These are phyloP conservation scores for Galaxias olidus DNA, from an alignment of 2,797 vertebrate species.

Conservation along the genomic window DNA sequence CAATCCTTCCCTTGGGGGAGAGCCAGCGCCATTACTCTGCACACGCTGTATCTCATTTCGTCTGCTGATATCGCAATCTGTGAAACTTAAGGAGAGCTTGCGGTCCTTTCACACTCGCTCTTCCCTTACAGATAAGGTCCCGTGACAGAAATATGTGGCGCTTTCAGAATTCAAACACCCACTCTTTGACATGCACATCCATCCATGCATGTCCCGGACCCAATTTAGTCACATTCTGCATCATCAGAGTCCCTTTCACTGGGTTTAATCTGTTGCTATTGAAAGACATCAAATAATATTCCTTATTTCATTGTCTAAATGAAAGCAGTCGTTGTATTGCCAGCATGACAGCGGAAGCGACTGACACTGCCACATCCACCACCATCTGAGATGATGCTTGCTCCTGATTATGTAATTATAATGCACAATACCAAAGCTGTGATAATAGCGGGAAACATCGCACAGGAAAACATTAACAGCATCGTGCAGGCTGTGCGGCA, in stretches of 20 bases:
- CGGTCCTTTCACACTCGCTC: conserved; percentile 22
- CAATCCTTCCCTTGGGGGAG: conserved; percentile 45
- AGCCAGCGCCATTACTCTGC: conserved; percentile 41
- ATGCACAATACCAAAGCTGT: too few species aligned
- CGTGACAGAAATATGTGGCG: conserved; percentile 35
- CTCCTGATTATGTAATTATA: too few species aligned
- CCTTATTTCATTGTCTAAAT: too few species aligned
- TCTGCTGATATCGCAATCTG: conserved; percentile 50
- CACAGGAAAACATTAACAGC: too few species aligned
- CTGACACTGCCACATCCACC: too few species aligned
- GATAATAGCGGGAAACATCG: too few species aligned
- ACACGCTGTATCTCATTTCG: conserved; percentile 29
- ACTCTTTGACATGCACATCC: not conserved
- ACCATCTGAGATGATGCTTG: conserved; percentile 1
- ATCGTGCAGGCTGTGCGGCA: too few species aligned
- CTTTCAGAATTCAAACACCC: conserved; percentile 9
- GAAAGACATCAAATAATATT: not conserved
- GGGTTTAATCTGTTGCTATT: not conserved
- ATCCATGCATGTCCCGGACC: not conserved
- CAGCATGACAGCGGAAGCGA: too few species aligned
- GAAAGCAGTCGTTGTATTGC: too few species aligned
- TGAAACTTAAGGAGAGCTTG: conserved; percentile 50
- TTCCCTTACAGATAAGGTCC: conserved; percentile 35
- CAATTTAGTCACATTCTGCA: not conserved
- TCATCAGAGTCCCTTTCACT: not conserved